phyloP scores from a whole-genome alignment of 1,140 invertebrate species.

The Temnothorax curvispinosus region DNA sequence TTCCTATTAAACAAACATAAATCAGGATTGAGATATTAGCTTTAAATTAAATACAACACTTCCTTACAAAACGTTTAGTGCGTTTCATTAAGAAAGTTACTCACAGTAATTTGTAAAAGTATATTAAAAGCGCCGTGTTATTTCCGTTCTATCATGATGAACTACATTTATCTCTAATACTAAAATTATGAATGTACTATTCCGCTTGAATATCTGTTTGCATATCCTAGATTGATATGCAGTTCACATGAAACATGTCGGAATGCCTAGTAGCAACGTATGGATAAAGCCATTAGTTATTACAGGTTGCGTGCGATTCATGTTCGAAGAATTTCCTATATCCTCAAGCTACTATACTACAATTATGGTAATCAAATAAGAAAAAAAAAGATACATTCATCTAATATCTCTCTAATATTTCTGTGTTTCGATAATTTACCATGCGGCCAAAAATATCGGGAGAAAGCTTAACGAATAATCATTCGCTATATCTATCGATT shows the following conservation, averaged over 20 bases:
- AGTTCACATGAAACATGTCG: conserved; percentile 8
- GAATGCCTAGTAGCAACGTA: conserved; percentile 4
- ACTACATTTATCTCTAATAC: conserved; percentile 25
- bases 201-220: conserved; percentile 18
- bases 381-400: background rate
- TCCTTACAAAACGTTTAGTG: background rate
- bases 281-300: conserved; percentile 36
- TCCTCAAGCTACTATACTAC: background rate
- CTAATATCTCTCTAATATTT: background rate
- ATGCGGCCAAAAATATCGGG: background rate
- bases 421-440: background rate
- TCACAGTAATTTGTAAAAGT: background rate
- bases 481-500: background rate
- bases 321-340: conserved; percentile 5
- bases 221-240: conserved; percentile 8
- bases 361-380: background rate
- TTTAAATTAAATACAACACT: background rate
- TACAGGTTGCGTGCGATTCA: conserved; percentile 1
- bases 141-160: background rate
- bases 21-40: background rate
- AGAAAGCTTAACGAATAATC: background rate
- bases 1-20: background rate
- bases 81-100: background rate
- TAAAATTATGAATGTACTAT: conserved; percentile 10
- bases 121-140: background rate